Base-by-base conservation (phyloP, 2,113 vertebrate species). In the Neoarius graeffei region DNA sequence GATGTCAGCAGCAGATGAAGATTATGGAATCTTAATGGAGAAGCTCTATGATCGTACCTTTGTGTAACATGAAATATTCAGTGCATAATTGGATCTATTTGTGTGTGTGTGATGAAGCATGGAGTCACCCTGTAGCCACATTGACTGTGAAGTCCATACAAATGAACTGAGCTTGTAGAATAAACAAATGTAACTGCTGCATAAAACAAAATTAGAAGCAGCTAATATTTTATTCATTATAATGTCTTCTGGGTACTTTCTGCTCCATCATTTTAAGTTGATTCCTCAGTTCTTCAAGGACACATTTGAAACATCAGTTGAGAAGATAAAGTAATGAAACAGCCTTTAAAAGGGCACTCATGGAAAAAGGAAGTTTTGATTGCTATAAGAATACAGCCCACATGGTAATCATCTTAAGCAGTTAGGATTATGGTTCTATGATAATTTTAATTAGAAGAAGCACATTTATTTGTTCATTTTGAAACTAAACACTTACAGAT, bases 31-130 rank as follows among this genome's bases (percentile, higher is more conserved):
- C 42, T n/a, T 7, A 13, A 25, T 15, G 67, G 17, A 57, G 42
- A 42, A 64, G 60, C 71, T 83, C 71, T 9, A 54, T 90, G 76
- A 79, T 56, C 81, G 81, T 81, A 86, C 57, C 48, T 83, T 27
- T 7, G 81, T 87, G 92, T 89, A 14, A 85, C 76, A 84, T 93
- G 89, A 88, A 90, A 90, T 90, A 94, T 93, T 89, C 91, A 93
- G 87, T 11, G 83, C 84, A 79, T 64, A 56, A 76, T 19, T 83
- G 86, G 20, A 54, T 57, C 57, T 60, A 42, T 79, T 56, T 66
- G n/a, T n/a, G 25, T 86, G n/a, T 81, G 50, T 81, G 54, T 87
- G 57, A 35, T 35, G 35, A 35, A 35, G 35, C 1, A 35, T 35
- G 35, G 35, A 35, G 35, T 35, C 35, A 35, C 35, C 35, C 35